phyloP scores from a whole-genome alignment of 1,140 invertebrate species.

The Lordiphosa clarofinis region DNA sequence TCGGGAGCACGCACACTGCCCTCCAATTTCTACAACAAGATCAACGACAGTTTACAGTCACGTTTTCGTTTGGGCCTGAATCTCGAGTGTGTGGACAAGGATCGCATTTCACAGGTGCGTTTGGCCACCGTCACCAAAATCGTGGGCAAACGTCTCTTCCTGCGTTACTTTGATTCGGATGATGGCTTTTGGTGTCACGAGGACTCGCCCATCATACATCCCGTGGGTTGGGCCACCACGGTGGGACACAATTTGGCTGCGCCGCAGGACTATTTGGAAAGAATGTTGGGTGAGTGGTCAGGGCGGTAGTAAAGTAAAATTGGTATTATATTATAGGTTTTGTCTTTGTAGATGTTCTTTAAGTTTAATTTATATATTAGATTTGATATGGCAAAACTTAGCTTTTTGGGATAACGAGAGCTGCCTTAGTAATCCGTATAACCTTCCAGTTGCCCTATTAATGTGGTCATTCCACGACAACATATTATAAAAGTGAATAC shows the following conservation, averaged over 20 bases:
- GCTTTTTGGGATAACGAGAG: too few species aligned
- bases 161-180: slow-evolving; percentile 93
- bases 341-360: too few species aligned
- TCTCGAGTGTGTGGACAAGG: slow-evolving; percentile 97
- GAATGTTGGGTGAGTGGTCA: slow-evolving; percentile 79
- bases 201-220: slow-evolving; percentile 95
- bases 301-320: too few species aligned
- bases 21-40: slow-evolving; percentile 93
- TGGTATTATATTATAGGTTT: too few species aligned
- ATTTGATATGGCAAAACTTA: too few species aligned
- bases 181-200: slow-evolving; percentile 98
- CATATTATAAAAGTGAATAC: too few species aligned
- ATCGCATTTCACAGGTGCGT: slow-evolving; percentile 95
- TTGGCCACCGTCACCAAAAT: slow-evolving; percentile 93
- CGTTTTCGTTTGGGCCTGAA: slow-evolving; percentile 90
- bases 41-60: slow-evolving; percentile 90
- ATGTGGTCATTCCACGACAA: too few species aligned
- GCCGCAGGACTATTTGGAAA: slow-evolving; percentile 87
- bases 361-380: too few species aligned
- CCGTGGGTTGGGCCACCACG: slow-evolving; percentile 95
- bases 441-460: too few species aligned
- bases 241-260: slow-evolving; percentile 93
- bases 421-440: too few species aligned
- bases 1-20: slow-evolving; percentile 96
- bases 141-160: slow-evolving; percentile 93